These are phyloP conservation scores for Eupeodes latifasciatus DNA, from an alignment of 2,888 invertebrate species.

Conservation along the genomic window DNA sequence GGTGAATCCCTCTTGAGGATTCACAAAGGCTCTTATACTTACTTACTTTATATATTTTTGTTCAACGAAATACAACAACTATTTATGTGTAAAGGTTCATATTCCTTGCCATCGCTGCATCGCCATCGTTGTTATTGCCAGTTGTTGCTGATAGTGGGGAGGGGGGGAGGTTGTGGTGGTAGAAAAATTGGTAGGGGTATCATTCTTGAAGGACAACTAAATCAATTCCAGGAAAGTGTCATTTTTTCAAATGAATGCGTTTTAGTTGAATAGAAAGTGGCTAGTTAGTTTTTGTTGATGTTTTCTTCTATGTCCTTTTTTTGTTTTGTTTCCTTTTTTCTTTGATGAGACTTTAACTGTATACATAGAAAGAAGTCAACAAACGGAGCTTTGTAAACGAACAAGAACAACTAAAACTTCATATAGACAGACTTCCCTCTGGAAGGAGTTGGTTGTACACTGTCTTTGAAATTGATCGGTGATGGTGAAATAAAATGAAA, in stretches of 20 bases:
- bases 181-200: conserved; percentile 19
- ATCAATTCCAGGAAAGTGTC: conserved; percentile 75
- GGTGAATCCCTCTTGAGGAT: conserved; percentile 28
- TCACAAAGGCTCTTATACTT: conserved; percentile 27
- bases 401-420: background rate
- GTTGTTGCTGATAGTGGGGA: too few relatives aligned
- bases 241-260: conserved; percentile 74
- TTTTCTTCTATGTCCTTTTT: conserved; percentile 8
- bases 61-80: background rate
- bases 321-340: background rate
- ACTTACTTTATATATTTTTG: background rate
- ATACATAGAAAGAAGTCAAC: conserved; percentile 1
- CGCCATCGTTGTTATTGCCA: too few relatives aligned
- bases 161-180: background rate
- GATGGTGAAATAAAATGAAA: background rate
- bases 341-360: background rate
- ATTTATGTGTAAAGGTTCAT: background rate
- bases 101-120: background rate
- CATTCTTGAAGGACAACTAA: conserved; percentile 62
- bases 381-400: background rate
- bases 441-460: background rate
- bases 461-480: conserved; percentile 14
- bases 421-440: background rate
- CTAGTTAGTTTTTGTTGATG: conserved; percentile 52
- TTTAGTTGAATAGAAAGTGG: conserved; percentile 51